Base-by-base conservation (phyloP, 2,113 vertebrate species). In the Ophthalmolycus amberensis region DNA sequence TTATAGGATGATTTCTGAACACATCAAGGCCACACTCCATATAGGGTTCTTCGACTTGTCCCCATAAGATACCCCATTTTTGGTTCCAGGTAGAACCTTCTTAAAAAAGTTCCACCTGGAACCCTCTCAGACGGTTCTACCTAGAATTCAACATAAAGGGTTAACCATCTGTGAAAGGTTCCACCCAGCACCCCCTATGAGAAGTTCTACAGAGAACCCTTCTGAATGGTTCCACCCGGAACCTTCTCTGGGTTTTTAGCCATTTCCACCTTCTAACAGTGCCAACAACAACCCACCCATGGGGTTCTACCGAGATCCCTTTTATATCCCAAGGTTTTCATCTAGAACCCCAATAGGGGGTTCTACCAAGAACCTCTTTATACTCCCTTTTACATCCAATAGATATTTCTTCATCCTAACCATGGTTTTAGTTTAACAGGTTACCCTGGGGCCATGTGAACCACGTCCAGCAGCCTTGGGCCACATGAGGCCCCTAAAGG, bases 1-100 rank as follows among this genome's bases (percentile, higher is more conserved):
- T 64, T 50, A 32, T 29, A 34, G 54, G 27, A 52, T 38, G 5
- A 59, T 62, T 62, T 71, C 16, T 81, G 40, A 69, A 58, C 65
- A 68, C 5, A 42, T 40, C 44, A 37, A n/a, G 34, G 4, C n/a
- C 54, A 58, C n/a, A 29, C 56, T 27, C 25, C 18, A 22, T 20
- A 52, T 22, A 52, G 20, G 20, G 50, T 52, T 52, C 18, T 22
- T 22, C 1, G 5, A 20, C 50, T 22, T 22, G 18, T 50, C 48
- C 48, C 18, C 16, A 50, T 50, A 50, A 20, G 48, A 50, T 20
- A 22, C 50, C 20, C 20, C 8, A 3, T 22, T 52, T 9, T 22
- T 22, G 50, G 50, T 52, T 52, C 4, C 25, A 22, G 25, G 25
- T 58, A 27, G 25, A 27, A 27, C 54, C n/a, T 58, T 58, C 27